Conservation (phyloP, 2,888 invertebrate species). For the Luperina nickerlii region DNA sequence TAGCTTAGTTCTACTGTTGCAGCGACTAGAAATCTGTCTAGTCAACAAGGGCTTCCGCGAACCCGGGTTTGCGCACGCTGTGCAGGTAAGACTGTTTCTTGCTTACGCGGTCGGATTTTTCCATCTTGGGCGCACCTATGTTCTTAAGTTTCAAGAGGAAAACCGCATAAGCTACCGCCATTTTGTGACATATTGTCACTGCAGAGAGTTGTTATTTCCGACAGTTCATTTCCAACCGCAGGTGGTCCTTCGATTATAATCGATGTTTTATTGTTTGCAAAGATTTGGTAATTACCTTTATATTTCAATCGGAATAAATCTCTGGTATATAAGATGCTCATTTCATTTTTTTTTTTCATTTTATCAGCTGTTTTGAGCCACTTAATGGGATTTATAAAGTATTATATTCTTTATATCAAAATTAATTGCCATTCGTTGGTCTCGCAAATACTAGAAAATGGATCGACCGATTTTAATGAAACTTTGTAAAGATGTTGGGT, state of each 20-base stretch:
- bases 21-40: too few species aligned
- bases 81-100: background rate
- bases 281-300: background rate
- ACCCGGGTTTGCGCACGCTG: background rate
- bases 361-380: too few species aligned
- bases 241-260: background rate
- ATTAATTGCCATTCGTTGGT: too few species aligned
- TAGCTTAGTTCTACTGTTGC: background rate
- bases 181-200: background rate
- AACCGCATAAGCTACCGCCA: slow-evolving; percentile 34
- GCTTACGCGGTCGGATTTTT: slow-evolving; percentile 26
- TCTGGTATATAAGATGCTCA: background rate
- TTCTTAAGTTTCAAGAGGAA: slow-evolving; percentile 35
- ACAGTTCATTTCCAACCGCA: slow-evolving; percentile 25
- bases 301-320: background rate
- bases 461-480: too few species aligned
- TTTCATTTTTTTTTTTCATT: background rate
- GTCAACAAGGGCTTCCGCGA: background rate
- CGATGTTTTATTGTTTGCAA: background rate
- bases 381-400: background rate
- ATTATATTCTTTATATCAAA: background rate
- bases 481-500: too few species aligned
- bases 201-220: slow-evolving; percentile 7
- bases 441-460: too few species aligned
- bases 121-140: background rate